phyloP scores from a whole-genome alignment of 2,888 invertebrate genomes.

The Conops quadrifasciatus region DNA sequence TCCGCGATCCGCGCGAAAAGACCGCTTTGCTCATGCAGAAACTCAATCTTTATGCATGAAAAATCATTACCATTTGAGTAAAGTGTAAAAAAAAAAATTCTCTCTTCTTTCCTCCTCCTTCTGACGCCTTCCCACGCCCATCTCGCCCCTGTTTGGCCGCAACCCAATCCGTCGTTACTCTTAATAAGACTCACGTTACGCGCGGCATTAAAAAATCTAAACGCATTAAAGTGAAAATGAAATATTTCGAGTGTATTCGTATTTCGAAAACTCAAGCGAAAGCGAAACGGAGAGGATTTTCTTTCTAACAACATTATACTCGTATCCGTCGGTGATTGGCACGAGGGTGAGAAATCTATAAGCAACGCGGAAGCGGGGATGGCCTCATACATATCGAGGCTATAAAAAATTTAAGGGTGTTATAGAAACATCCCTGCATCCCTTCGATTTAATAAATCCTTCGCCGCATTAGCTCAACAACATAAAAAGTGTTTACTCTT shows the following conservation, averaged over 20 bases:
- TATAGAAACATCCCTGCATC: no score
- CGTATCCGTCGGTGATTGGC: no score
- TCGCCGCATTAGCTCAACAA: no score
- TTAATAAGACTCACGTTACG: background rate
- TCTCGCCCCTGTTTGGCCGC: background rate
- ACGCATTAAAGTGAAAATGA: slow-evolving; percentile 12
- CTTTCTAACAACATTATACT: no score
- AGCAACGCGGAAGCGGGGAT: no score
- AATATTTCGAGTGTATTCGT: background rate
- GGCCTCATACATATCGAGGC: no score
- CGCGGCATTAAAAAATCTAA: slow-evolving; percentile 19
- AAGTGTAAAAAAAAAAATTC: background rate
- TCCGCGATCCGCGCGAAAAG: background rate
- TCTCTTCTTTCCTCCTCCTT: background rate
- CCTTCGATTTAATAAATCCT: no score
- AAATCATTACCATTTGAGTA: slow-evolving; percentile 4
- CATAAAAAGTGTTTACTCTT: no score
- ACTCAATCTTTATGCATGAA: slow-evolving; percentile 23
- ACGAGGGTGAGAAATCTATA: no score
- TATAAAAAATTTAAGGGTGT: no score
- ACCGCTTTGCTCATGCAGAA: slow-evolving; percentile 10
- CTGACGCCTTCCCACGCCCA: background rate
- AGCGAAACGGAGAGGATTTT: background rate
- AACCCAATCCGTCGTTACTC: background rate
- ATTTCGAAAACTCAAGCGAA: background rate